These are phyloP conservation scores for Onthophagus sagittarius DNA, from an alignment of 2,888 invertebrate species.

Conservation along the genomic window DNA sequence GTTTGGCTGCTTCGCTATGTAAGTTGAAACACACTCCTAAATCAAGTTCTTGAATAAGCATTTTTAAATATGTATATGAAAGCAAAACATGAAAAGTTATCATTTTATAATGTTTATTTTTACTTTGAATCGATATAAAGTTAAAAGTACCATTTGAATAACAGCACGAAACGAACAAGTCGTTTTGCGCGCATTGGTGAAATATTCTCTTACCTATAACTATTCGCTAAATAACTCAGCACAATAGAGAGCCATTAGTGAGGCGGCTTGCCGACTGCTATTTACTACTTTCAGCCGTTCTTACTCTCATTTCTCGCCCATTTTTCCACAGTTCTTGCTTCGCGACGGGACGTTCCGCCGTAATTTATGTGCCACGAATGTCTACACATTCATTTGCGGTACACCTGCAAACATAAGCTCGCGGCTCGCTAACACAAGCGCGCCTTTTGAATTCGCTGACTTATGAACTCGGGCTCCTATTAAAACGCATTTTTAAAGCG, in stretches of 20 bases:
- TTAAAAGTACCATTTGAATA: not conserved
- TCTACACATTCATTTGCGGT: conserved; percentile 2
- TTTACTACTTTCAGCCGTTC: conserved; percentile 6
- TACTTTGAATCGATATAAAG: not conserved
- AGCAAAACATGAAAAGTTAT: not conserved
- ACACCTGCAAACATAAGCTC: not conserved
- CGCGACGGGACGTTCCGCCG: not conserved
- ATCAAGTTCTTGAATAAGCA: too few relatives aligned
- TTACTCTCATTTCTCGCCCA: not conserved
- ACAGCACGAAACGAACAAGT: not conserved
- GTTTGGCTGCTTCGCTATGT: too few relatives aligned
- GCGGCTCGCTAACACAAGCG: not conserved
- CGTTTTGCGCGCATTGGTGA: not conserved
- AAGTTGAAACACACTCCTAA: too few relatives aligned
- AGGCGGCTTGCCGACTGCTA: not conserved
- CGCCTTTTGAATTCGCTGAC: not conserved
- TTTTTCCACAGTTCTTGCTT: not conserved
- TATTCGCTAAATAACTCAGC: conserved; percentile 9
- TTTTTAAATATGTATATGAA: not conserved
- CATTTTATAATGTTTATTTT: not conserved
- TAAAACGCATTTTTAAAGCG: not conserved
- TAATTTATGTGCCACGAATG: not conserved
- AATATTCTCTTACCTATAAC: conserved; percentile 9
- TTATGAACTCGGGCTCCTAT: not conserved
- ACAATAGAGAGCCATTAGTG: conserved; percentile 8